These are phyloP conservation scores for Gracilinanus agilis DNA, from an alignment of 2,113 vertebrate genomes.

Conservation along the genomic window DNA sequence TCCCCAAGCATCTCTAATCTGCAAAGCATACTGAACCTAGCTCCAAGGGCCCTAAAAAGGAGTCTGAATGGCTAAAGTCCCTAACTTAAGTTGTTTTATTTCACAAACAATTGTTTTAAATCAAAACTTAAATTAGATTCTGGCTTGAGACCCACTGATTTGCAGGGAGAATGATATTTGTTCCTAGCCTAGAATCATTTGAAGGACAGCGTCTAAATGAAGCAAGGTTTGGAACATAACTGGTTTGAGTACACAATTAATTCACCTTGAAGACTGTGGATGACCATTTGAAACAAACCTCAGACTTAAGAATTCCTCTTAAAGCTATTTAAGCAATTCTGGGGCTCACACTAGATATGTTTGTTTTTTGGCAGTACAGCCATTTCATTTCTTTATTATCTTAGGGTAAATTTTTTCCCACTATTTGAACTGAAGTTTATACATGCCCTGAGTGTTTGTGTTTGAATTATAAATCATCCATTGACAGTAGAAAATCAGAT, in stretches of 20 bases:
- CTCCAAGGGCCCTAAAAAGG: neutral
- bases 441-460: neutral
- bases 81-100: neutral
- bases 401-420: neutral
- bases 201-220: neutral
- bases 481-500: conserved; percentile 47
- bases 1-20: neutral
- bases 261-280: neutral
- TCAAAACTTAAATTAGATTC: conserved; percentile 25
- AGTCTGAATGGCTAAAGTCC: neutral
- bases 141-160: conserved; percentile 15
- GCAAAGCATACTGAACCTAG: neutral
- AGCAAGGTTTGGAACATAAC: neutral
- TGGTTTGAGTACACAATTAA: neutral
- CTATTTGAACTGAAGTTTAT: conserved; percentile 31
- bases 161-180: conserved; percentile 19
- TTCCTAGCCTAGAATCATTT: neutral
- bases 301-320: neutral
- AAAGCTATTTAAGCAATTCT: conserved; percentile 9
- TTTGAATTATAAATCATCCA: conserved; percentile 60
- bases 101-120: neutral
- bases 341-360: neutral
- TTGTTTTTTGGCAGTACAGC: neutral
- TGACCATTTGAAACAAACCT: neutral
- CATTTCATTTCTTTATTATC: conserved; percentile 1